Evolutionary conservation across 2,113 vertebrate species (phyloP), one percentile per base, ranked within the genome.

Genomic region (Chiloscyllium plagiosum): DNA sequence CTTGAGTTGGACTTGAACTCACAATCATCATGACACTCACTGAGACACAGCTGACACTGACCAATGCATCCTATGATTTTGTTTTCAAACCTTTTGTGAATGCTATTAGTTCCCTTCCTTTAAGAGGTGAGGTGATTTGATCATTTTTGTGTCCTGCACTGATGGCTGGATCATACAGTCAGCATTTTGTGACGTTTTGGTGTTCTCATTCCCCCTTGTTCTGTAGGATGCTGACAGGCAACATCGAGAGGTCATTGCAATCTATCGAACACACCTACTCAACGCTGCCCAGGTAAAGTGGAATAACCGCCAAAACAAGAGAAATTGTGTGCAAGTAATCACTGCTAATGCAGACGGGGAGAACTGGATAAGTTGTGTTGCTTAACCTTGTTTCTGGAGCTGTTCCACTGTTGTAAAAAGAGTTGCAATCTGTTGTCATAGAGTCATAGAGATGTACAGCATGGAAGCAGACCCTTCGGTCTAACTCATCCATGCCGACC

Each of bases 191-290:
- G 4, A n/a, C 7, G 15, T 37, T 93, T 68, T 68, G 5, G 37
- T 6, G n/a, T 1, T 96, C 47, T 5, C 3, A 95, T 95, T 96
- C 96, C 47, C 13, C n/a, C 1, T 42, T 47, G 7, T 1, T 78
- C 80, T 96, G 80, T 22, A 99, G 99, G 99, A 99, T 96, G 98
- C 99, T 96, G 97, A 99, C 94, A 98, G 98, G 97, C 98, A 99
- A 97, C 99, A 99, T 96, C 98, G 99, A 96, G 99, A 99, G 97
- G 99, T 99, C 85, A 98, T 99, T 80, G 98, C 98, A 3, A 99
- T 99, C 96, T 99, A 99, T 96, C 97, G 99, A 96, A 99, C 99
- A 2, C 99, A 99, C 97, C 99, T 99, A 20, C 99, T 99, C 61
- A 99, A 99, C 96, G 99, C 99, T 19, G 99, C 98, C 0, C 99